These are phyloP conservation scores for Drosophila subquinaria DNA, from an alignment of 2,888 invertebrate genomes.

Conservation along the genomic window DNA sequence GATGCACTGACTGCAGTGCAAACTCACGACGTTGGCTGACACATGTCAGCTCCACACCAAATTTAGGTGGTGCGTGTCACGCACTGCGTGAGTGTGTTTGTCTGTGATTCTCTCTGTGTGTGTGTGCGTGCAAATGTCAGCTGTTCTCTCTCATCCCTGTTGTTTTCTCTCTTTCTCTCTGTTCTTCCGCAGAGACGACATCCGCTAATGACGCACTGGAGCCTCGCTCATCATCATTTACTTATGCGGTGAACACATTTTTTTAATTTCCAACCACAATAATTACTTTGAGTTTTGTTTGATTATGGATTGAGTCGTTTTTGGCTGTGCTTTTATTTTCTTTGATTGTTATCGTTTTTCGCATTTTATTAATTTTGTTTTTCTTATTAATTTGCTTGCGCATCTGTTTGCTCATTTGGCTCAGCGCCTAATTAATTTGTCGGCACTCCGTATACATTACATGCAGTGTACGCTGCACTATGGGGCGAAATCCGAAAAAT, in stretches of 20 bases:
- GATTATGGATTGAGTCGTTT: conserved; percentile 6
- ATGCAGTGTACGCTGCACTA: conserved; percentile 4
- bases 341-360: conserved; percentile 7
- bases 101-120: conserved; percentile 53
- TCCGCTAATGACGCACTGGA: conserved; percentile 75
- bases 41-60: conserved; percentile 83
- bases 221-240: conserved; percentile 83
- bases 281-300: conserved; percentile 25
- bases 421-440: conserved; percentile 41
- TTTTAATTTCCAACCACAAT: conserved; percentile 11
- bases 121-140: conserved; percentile 9
- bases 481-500: no score
- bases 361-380: conserved; percentile 5
- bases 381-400: conserved; percentile 41
- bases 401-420: conserved; percentile 48
- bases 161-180: conserved; percentile 45
- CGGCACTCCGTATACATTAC: conserved; percentile 2
- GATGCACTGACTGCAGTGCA: conserved; percentile 28
- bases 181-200: conserved; percentile 53
- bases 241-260: conserved; percentile 82
- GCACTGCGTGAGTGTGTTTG: conserved; percentile 71
- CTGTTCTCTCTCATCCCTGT: conserved; percentile 28
- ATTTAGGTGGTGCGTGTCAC: conserved; percentile 82
- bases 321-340: conserved; percentile 8
- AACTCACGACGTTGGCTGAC: conserved; percentile 59